These are phyloP conservation scores for Cinara cedri DNA, from an alignment of 2,888 invertebrate species.

Conservation along the genomic window DNA sequence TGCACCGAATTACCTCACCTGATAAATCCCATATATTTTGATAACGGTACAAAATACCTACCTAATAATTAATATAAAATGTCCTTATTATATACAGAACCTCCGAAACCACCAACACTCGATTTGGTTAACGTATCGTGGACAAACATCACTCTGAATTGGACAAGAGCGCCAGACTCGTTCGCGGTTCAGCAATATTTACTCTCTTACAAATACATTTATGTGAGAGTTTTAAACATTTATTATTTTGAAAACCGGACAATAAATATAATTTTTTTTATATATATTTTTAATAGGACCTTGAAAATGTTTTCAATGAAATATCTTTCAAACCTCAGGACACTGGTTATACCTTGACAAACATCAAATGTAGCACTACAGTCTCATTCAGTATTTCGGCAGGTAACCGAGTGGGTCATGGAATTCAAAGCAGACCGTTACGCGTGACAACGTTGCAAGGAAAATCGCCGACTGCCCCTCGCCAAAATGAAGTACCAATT, in stretches of 20 bases:
- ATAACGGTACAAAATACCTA: too few species aligned
- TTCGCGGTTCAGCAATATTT: constrained; percentile 45
- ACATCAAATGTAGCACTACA: constrained; percentile 39
- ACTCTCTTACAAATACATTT: constrained; percentile 40
- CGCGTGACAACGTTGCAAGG: constrained; percentile 35
- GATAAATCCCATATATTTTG: too few species aligned
- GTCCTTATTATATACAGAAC: constrained; percentile 1
- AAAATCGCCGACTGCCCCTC: constrained; percentile 19
- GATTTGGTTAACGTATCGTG: constrained; percentile 31
- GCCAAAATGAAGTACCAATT: constrained; percentile 28
- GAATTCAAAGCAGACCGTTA: constrained; percentile 49
- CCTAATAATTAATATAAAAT: too few species aligned
- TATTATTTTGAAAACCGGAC: not conserved
- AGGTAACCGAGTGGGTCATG: constrained; percentile 42
- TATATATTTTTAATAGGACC: constrained; percentile 29
- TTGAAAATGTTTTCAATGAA: constrained; percentile 43
- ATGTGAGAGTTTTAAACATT: not conserved
- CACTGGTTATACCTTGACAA: constrained; percentile 14
- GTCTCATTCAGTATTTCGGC: constrained; percentile 47
- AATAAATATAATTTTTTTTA: not conserved
- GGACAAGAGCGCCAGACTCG: constrained; percentile 41
- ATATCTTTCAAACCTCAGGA: constrained; percentile 8
- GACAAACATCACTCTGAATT: constrained; percentile 48
- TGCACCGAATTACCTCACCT: too few species aligned
- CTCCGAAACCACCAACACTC: constrained; percentile 35